These are phyloP conservation scores for Gallinago paraguaiae DNA, from an alignment of 2,113 vertebrate species.

Conservation along the genomic window DNA sequence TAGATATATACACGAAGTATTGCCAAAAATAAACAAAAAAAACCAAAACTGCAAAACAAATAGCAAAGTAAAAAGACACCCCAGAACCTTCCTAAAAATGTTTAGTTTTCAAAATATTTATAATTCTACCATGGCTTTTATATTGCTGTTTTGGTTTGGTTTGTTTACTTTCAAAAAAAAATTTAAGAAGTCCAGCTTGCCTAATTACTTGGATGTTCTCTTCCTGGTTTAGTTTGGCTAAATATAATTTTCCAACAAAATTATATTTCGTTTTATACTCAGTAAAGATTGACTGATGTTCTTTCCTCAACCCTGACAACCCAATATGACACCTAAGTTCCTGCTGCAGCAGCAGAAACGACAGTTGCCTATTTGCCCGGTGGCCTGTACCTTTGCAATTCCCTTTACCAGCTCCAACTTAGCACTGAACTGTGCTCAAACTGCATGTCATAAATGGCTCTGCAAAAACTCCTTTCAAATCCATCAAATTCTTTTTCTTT, in stretches of 20 bases:
- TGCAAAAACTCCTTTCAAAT: neutral
- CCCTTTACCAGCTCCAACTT: neutral
- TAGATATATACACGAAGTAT: neutral
- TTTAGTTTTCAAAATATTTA: neutral
- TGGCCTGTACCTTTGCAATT: neutral
- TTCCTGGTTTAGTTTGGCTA: neutral
- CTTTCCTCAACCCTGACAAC: neutral
- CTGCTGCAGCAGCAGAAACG: neutral
- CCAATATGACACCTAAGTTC: neutral
- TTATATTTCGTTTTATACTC: neutral
- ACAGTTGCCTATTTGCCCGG: neutral
- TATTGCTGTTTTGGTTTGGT: neutral
- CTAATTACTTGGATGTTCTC: neutral
- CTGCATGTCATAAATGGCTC: neutral
- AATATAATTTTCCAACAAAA: neutral
- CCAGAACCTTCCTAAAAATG: neutral
- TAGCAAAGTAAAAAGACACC: neutral
- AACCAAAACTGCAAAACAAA: neutral
- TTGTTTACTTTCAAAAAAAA: neutral
- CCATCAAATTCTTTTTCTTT: neutral
- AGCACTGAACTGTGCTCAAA: neutral
- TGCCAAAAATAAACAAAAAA: neutral
- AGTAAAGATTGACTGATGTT: neutral
- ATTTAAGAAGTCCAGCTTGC: neutral
- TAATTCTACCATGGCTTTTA: neutral